Evolutionary conservation across 92 coral and sea anemone species (phyloP).

Genomic region (Epizoanthus illoricatus): DNA sequence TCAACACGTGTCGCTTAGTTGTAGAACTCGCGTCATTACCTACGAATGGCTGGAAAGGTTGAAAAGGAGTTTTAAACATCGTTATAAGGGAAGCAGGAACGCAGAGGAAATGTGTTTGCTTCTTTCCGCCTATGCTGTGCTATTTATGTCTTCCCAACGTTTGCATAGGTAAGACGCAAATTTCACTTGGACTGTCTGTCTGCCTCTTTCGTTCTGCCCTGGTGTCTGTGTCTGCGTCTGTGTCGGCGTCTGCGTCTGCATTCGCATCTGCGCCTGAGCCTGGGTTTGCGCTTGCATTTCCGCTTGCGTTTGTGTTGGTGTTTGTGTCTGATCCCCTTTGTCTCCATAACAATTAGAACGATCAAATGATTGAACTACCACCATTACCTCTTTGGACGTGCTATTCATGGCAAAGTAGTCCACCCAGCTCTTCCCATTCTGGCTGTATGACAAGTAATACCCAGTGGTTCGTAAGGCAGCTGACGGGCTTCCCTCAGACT

Average conservation of each 20-base stretch:
- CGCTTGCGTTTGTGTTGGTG: too few relatives aligned
- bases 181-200: too few relatives aligned
- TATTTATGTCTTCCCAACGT: too few relatives aligned
- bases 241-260: too few relatives aligned
- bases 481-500: neutral
- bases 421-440: slow-evolving; percentile 5
- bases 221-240: too few relatives aligned
- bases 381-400: neutral
- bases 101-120: too few relatives aligned
- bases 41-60: neutral
- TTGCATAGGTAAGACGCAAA: too few relatives aligned
- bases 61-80: neutral
- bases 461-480: neutral
- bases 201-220: too few relatives aligned
- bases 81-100: neutral
- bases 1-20: neutral
- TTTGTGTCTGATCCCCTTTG: too few relatives aligned
- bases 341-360: too few relatives aligned
- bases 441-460: slow-evolving; percentile 27
- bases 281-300: too few relatives aligned
- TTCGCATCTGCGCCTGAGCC: too few relatives aligned
- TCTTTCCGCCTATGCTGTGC: neutral
- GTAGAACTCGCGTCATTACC: slow-evolving; percentile 1
- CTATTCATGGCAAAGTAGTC: slow-evolving; percentile 9
- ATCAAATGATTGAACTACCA: neutral